phyloP scores from a whole-genome alignment of 2,888 invertebrate species.

The Leucoma salicis region DNA sequence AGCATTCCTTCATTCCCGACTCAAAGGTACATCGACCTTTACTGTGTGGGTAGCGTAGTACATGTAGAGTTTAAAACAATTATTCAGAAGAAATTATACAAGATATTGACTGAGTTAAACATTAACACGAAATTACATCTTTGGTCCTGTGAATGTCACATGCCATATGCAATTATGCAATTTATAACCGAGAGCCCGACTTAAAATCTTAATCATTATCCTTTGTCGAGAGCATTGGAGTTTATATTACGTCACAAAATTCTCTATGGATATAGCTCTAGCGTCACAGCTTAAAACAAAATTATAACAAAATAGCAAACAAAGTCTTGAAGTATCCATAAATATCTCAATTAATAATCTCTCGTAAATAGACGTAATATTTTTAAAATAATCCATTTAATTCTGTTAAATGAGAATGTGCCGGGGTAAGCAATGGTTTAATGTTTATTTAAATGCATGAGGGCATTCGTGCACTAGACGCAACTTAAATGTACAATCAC shows the following conservation, averaged over 20 bases:
- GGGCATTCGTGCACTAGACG: conserved; percentile 40
- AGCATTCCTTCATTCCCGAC: conserved; percentile 51
- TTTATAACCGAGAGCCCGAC: no score
- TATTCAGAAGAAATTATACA: conserved; percentile 2
- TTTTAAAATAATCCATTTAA: conserved; percentile 16
- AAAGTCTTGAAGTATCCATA: background rate
- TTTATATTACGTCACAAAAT: no score
- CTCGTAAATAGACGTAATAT: conserved; percentile 12
- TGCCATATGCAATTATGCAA: no score
- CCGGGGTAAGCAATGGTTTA: conserved; percentile 49
- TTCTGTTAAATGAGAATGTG: conserved; percentile 25
- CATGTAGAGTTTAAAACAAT: conserved; percentile 20
- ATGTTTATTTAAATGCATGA: conserved; percentile 62
- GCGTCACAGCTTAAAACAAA: no score
- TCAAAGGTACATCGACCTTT: conserved; percentile 56
- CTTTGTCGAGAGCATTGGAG: no score
- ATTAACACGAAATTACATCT: background rate
- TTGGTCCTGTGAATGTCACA: no score
- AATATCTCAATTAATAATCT: background rate
- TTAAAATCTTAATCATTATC: no score
- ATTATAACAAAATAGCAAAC: no score
- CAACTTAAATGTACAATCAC: conserved; percentile 47
- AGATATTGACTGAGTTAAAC: background rate
- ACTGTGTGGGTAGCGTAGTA: conserved; percentile 46
- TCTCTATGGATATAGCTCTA: no score